These are phyloP conservation scores for Poecilia picta DNA, from an alignment of 2,797 vertebrate species.

Conservation along the genomic window DNA sequence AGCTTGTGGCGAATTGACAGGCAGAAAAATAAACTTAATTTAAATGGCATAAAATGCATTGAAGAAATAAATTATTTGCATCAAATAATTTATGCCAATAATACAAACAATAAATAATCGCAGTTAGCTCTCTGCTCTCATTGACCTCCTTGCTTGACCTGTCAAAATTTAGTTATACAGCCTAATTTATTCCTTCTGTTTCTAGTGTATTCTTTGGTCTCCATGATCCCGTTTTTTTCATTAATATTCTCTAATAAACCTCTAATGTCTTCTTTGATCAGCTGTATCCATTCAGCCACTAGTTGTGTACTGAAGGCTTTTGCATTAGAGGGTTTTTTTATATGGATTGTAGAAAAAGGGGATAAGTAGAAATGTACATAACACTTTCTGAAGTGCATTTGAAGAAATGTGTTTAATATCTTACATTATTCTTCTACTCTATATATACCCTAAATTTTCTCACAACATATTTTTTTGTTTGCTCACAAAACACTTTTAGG, in stretches of 20 bases:
- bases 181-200: background rate
- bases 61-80: background rate
- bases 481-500: constrained; percentile 41
- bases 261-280: background rate
- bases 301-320: background rate
- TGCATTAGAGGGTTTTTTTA: background rate
- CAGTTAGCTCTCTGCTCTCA: background rate
- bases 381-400: background rate
- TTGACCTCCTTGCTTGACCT: background rate
- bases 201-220: background rate
- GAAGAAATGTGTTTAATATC: background rate
- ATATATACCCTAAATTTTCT: background rate
- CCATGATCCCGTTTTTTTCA: background rate
- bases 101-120: background rate
- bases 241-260: background rate
- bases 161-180: background rate
- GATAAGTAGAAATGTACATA: background rate
- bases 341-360: background rate
- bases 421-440: background rate
- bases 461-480: constrained; percentile 12
- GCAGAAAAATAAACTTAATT: background rate
- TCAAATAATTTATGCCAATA: background rate
- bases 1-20: background rate
- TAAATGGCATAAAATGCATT: background rate
- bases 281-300: background rate